These are phyloP conservation scores for Coenobita brevimanus DNA, from an alignment of 1,140 invertebrate genomes.

Conservation along the genomic window DNA sequence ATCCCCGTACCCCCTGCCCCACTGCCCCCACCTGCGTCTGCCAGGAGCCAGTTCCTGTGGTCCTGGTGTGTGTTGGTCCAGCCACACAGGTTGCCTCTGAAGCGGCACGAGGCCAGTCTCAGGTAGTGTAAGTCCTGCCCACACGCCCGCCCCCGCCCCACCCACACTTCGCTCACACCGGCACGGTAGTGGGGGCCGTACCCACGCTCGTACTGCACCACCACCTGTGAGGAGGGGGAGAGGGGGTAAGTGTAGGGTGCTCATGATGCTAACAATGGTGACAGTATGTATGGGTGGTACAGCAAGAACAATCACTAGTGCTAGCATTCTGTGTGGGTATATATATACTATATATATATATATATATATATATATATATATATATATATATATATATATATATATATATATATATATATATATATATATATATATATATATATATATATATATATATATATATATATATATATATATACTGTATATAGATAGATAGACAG, in stretches of 20 bases:
- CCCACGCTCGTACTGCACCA: slow-evolving; percentile 39
- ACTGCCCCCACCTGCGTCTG: slow-evolving; percentile 21
- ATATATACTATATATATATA: slow-evolving; percentile 50
- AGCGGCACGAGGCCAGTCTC: slow-evolving; percentile 15
- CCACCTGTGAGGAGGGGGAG: neutral
- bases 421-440: neutral
- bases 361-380: slow-evolving; percentile 46
- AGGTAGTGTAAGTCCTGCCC: neutral
- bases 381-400: slow-evolving; percentile 41
- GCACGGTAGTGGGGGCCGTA: slow-evolving; percentile 48
- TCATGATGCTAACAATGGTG: neutral
- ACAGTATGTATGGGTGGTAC: neutral
- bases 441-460: neutral
- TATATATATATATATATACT: slow-evolving; percentile 5
- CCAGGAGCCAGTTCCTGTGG: slow-evolving; percentile 51
- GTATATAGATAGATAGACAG: neutral
- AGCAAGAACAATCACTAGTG: no score
- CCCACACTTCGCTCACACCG: slow-evolving; percentile 15
- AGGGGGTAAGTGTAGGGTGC: neutral
- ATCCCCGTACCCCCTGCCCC: neutral
- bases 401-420: slow-evolving; percentile 33
- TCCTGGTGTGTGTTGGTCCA: slow-evolving; percentile 53
- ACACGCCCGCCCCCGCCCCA: slow-evolving; percentile 20
- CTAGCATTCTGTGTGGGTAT: no score
- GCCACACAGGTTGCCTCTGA: slow-evolving; percentile 39